These are phyloP conservation scores for Climacteris rufus DNA, from an alignment of 2,113 vertebrate genomes.

Conservation along the genomic window DNA sequence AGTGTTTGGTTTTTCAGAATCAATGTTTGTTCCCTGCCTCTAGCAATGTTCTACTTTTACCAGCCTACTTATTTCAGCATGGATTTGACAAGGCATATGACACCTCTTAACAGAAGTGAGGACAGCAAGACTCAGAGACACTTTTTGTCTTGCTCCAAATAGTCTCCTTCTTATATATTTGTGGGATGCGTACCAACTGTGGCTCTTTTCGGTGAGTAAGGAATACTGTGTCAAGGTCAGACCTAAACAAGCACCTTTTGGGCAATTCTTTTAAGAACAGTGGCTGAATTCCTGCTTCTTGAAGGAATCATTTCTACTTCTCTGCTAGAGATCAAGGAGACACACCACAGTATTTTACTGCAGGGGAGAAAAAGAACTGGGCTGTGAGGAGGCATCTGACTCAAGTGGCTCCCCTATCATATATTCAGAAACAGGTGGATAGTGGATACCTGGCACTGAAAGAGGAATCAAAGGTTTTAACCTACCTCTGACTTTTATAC, in stretches of 20 bases:
- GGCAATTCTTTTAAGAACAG: neutral
- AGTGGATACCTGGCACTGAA: neutral
- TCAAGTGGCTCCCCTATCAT: neutral
- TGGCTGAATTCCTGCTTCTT: neutral
- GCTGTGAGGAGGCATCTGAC: neutral
- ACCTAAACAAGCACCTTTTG: neutral
- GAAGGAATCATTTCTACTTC: neutral
- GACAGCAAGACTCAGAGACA: neutral
- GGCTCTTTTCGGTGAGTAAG: neutral
- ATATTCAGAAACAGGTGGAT: neutral
- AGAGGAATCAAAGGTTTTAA: neutral
- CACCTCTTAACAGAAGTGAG: neutral
- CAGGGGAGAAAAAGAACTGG: neutral
- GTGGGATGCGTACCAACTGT: neutral
- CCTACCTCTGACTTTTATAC: neutral
- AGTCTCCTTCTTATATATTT: neutral
- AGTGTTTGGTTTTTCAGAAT: slow-evolving; percentile 7
- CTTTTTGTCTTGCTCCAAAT: neutral
- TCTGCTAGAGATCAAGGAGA: neutral
- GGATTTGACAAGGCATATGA: neutral
- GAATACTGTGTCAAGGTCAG: neutral
- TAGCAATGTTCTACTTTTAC: slow-evolving; percentile 27
- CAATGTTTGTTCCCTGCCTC: slow-evolving; percentile 17
- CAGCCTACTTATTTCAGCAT: neutral
- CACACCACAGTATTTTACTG: neutral